Percentiles rank a stretch among this genome's conserved stretches.
Evolutionary conservation across 1,140 invertebrate genomes (phyloP).

Genomic region (Geopemphigus sp.): DNA sequence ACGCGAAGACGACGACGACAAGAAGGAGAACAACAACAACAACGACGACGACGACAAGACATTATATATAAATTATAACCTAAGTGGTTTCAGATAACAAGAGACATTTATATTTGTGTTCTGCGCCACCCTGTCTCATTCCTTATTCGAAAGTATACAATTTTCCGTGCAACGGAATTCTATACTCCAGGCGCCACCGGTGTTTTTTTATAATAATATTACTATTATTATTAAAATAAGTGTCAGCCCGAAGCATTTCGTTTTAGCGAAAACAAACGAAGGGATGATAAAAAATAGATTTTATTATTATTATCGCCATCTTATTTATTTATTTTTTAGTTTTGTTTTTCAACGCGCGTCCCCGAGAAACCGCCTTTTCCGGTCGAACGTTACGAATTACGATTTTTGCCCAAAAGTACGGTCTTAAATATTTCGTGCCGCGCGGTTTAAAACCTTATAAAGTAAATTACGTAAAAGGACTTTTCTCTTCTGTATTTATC

Average conservation of each 20-base stretch:
- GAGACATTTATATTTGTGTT: constrained; percentile 34
- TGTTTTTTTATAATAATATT: constrained; percentile 16
- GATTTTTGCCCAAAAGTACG: neutral
- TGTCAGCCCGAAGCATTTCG: constrained; percentile 20
- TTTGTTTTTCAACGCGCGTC: neutral
- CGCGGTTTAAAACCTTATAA: neutral
- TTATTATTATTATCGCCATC: neutral
- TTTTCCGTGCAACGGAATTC: constrained; percentile 34
- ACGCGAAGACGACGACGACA: constrained; percentile 6
- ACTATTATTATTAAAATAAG: constrained; percentile 38
- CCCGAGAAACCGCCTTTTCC: neutral
- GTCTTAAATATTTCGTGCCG: neutral
- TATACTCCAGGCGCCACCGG: constrained; percentile 39
- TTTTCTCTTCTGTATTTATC: neutral
- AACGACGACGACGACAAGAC: constrained; percentile 15
- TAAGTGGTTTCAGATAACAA: constrained; percentile 49
- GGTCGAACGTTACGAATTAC: neutral
- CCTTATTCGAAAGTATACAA: neutral
- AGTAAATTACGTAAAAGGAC: neutral
- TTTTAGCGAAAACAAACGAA: neutral
- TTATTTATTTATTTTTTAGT: neutral
- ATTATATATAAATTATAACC: constrained; percentile 43
- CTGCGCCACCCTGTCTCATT: neutral
- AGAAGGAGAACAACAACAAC: constrained; percentile 11
- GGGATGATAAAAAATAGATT: constrained; percentile 4